Evolutionary conservation across 2,888 invertebrate genomes (phyloP).

Genomic region (Helicoverpa assulta): DNA sequence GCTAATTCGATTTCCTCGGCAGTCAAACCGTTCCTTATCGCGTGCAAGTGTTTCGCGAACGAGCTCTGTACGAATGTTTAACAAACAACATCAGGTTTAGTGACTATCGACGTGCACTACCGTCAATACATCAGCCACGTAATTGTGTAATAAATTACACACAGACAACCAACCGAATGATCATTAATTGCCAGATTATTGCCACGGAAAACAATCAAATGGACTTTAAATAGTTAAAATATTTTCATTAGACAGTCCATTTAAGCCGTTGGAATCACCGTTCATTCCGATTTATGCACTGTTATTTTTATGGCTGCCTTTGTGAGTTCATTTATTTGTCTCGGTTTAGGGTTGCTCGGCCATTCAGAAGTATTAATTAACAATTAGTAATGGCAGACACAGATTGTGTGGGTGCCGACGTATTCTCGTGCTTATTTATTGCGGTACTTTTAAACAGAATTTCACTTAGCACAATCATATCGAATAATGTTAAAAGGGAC

Average conservation of each 20-base stretch:
- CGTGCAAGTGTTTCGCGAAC: conserved; percentile 19
- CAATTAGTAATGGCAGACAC: conserved; percentile 27
- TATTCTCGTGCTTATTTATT: conserved; percentile 35
- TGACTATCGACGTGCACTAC: conserved; percentile 27
- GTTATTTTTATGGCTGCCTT: conserved; percentile 72
- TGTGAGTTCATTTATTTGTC: conserved; percentile 75
- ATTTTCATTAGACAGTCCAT: conserved; percentile 77
- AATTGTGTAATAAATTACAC: conserved; percentile 55
- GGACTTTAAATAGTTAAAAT: conserved; percentile 75
- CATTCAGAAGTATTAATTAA: conserved; percentile 66
- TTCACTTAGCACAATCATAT: conserved; percentile 26
- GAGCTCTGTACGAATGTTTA: conserved; percentile 35
- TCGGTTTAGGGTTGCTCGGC: conserved; percentile 67
- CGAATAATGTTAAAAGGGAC: conserved; percentile 20
- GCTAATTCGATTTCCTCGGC: conserved; percentile 9
- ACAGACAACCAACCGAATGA: conserved; percentile 55
- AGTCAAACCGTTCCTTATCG: conserved; percentile 35
- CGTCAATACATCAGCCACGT: conserved; percentile 45
- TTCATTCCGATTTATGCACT: conserved; percentile 75
- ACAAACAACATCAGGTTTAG: conserved; percentile 45
- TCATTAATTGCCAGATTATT: conserved; percentile 71
- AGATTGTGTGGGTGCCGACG: conserved; percentile 24
- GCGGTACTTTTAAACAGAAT: conserved; percentile 3
- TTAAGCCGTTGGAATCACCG: conserved; percentile 77
- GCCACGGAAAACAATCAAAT: conserved; percentile 78